Base-by-base conservation (phyloP, 2,797 vertebrate species). In the Danio aesculapii region DNA sequence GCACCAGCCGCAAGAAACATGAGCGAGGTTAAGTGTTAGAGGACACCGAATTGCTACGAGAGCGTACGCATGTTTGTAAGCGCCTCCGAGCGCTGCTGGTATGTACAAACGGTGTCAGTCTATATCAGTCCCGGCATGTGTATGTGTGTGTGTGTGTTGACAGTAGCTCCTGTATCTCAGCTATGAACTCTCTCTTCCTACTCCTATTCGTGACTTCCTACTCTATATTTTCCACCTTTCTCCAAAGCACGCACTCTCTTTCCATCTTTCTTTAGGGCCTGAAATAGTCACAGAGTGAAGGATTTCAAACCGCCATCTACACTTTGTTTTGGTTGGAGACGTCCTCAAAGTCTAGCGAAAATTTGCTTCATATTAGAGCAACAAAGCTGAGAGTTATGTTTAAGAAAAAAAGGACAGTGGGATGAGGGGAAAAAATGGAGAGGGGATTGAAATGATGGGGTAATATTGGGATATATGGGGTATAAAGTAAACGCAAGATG, bases 101-200 rank as follows among this genome's bases (percentile, higher is more conserved):
- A 92, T 92, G 92, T 73, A 84, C 77, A 90, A 92, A 91, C 84
- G 84, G 86, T 92, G 89, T 90, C 64, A 71, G 89, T 89, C 91
- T 92, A 91, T 91, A 90, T 87, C 58, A 86, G 89, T 90, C 77
- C 83, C 83, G 50, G 88, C 84, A 87, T 89, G 87, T 70, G 70
- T 81, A 84, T 30, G 30, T 30, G 30, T 30, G 30, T 30, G 30
- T 30, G 84, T 86, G 90, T 89, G 90, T 89, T 89, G 88, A 92
- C 88, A 87, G 88, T 57, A 84, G 90, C 80, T 86, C 86, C 83
- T 50, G 81, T 88, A 86, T 90, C 89, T 89, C 89, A 87, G 67
- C 83, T 88, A 85, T 90, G 91, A 92, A 91, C 90, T 91, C 84
- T 85, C 90, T 91, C 90, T 93, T 92, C 90, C 91, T 92, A 63